Evolutionary conservation across 2,888 invertebrate species (phyloP), one percentile per base, ranked within the genome.

Genomic region (Andrena minutula): DNA sequence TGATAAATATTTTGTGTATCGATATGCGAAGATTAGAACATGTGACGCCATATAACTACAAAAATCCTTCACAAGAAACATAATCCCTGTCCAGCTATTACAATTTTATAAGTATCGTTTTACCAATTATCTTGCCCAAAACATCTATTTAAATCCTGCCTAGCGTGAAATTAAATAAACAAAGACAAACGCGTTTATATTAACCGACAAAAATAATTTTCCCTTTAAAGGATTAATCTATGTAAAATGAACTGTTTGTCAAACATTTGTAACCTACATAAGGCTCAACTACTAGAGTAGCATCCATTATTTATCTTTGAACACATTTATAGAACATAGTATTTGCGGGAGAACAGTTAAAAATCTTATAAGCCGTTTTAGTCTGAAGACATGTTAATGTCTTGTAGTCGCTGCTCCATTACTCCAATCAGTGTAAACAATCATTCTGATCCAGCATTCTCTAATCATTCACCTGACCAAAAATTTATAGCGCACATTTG

Each of bases 311-410:
- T 66, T 70, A 16, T 61, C 56, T 1, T 23, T 79, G 71, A 79
- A 79, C 79, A 75, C 75, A 75, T 79, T 82, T 71, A 79, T 35
- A 74, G 53, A 81, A 64, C 30, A 35, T 41, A 56, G 2, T 7
- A n/a, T 56, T 64, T 49, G 8, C 32, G 61, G 6, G 23, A 79
- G 71, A 35, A 47, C 20, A 56, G 26, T 58, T 49, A 56, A 26
- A 63, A 74, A 56, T 26, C 63, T 56, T 10, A 16, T 23, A 51
- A 56, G n/a, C 23, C 20, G 58, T 47, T 56, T 58, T 28, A 65
- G 30, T 32, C 2, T 47, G 26, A 8, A 47, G 16, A 20, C 64
- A 8, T 61, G n/a, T 41, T 8, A 61, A 75, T 12, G 35, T 16
- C n/a, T 61, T 16, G 4, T 60, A 28, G 10, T 32, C 28, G 12